Evolutionary conservation across 2,888 invertebrate species (phyloP), one percentile per base, ranked within the genome.

Genomic region (Caenorhabditis sinica): DNA sequence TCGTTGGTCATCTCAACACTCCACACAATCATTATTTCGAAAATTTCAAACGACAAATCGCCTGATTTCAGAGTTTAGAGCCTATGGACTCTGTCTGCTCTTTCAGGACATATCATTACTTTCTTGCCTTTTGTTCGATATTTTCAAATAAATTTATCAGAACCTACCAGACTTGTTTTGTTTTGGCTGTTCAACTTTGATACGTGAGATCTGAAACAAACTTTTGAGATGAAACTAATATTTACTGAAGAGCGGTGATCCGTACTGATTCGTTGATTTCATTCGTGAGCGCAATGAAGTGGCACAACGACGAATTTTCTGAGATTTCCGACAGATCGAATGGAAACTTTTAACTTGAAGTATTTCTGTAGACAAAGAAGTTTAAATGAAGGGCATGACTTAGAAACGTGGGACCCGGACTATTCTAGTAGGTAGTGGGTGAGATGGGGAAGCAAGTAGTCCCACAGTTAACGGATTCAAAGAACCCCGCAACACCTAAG

Each of bases 31-130:
- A 28, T 28, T 75, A 75, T 25, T 8, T 25, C 15, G 40, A 66
- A 11, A n/a, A 75, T 53, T 75, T 75, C 30, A 51, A 66, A 43
- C 53, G 43, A 17, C 75, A 75, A 45, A 75, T 75, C 17, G 58
- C 56, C 20, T 75, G 43, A 43, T 61, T 23, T n/a, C n/a, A n/a
- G n/a, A n/a, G n/a, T n/a, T n/a, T n/a, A n/a, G n/a, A n/a, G n/a
- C n/a, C n/a, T n/a, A n/a, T 56, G 53, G 28, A 63, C 43, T 43
- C 25, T 23, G 20, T 51, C 20, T 49, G 51, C 51, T 51, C 66
- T 49, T 49, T 51, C 17, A 49, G 43, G 43, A 43, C 63, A 43
- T 63, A 15, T 61, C 40, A 61, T 40, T 61, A 61, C 20, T 23
- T 6, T 60, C 9, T n/a, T 58, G 17, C 11, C n/a, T n/a, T 43